phyloP scores from a whole-genome alignment of 2,888 invertebrate genomes.

The Trilocha varians region DNA sequence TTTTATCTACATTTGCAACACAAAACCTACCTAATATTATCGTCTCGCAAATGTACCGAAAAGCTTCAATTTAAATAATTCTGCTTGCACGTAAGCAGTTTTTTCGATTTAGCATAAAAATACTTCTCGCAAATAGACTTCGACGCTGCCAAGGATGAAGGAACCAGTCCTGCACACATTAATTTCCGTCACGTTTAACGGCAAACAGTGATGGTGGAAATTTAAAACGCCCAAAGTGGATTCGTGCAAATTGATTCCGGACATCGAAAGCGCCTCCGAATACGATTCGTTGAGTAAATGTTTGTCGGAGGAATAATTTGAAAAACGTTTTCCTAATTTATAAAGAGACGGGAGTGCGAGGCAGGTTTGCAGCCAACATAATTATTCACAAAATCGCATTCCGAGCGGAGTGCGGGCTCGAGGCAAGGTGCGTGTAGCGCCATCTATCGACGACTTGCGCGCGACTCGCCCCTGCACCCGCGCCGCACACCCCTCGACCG shows the following conservation, averaged over 20 bases:
- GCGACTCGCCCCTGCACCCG: slow-evolving; percentile 15
- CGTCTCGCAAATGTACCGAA: too few species aligned
- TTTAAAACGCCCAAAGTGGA: slow-evolving; percentile 49
- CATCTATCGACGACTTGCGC: slow-evolving; percentile 39
- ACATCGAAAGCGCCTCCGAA: slow-evolving; percentile 41
- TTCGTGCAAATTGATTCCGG: slow-evolving; percentile 62
- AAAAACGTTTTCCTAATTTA: slow-evolving; percentile 59
- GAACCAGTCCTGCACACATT: slow-evolving; percentile 60
- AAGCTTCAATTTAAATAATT: too few species aligned
- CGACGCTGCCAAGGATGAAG: slow-evolving; percentile 23
- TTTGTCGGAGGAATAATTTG: slow-evolving; percentile 54
- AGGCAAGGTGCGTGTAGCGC: slow-evolving; percentile 28
- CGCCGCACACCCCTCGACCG: slow-evolving; percentile 20
- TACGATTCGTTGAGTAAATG: slow-evolving; percentile 52
- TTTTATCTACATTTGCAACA: too few species aligned
- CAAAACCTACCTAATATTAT: too few species aligned
- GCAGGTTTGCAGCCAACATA: slow-evolving; percentile 22
- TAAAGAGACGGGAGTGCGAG: slow-evolving; percentile 33
- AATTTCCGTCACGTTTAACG: slow-evolving; percentile 55
- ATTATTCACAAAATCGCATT: slow-evolving; percentile 27
- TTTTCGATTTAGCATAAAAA: background rate
- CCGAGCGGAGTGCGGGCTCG: background rate
- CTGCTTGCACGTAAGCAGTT: too few species aligned
- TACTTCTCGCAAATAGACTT: background rate
- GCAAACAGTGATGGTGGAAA: slow-evolving; percentile 47